A percentile compares a stretch with the other conserved stretches of the same genome.
phyloP scores from a whole-genome alignment of 2,113 vertebrate genomes.

The Amphilophus citrinellus region DNA sequence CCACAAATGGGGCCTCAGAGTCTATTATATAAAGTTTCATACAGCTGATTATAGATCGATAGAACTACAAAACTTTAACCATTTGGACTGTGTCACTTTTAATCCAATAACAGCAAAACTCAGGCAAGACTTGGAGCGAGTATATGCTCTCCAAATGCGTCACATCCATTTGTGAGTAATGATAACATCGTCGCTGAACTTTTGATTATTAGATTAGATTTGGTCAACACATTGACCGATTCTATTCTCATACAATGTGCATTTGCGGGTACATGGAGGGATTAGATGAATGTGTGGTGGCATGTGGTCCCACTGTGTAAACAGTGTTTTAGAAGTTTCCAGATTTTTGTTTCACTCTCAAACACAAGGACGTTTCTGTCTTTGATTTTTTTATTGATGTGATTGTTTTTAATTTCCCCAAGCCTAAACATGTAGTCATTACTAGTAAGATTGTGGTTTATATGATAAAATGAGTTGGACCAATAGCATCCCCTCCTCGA shows the following conservation, averaged over 20 bases:
- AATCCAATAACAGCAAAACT: constrained; percentile 54
- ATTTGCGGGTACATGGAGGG: constrained; percentile 24
- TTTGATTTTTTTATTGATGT: background rate
- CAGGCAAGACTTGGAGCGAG: background rate
- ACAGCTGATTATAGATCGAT: constrained; percentile 1
- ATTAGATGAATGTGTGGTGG: background rate
- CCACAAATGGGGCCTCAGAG: background rate
- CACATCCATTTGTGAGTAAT: constrained; percentile 66
- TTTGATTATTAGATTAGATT: constrained; percentile 64
- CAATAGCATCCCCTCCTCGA: background rate
- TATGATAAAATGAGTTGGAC: background rate
- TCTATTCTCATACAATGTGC: constrained; percentile 30
- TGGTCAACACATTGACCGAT: constrained; percentile 32
- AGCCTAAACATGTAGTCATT: background rate
- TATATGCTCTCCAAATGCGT: constrained; percentile 64
- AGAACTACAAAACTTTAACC: constrained; percentile 4
- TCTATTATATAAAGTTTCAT: background rate
- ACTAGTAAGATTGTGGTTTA: background rate
- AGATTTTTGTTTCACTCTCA: background rate
- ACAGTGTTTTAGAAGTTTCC: constrained; percentile 7
- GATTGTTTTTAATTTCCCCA: too few species aligned
- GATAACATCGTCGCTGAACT: constrained; percentile 62
- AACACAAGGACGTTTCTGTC: background rate
- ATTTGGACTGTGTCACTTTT: constrained; percentile 36
- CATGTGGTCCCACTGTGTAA: background rate